Evolutionary conservation across 2,113 vertebrate genomes (phyloP).

Genomic region (Petrocephalus microphthalmus): DNA sequence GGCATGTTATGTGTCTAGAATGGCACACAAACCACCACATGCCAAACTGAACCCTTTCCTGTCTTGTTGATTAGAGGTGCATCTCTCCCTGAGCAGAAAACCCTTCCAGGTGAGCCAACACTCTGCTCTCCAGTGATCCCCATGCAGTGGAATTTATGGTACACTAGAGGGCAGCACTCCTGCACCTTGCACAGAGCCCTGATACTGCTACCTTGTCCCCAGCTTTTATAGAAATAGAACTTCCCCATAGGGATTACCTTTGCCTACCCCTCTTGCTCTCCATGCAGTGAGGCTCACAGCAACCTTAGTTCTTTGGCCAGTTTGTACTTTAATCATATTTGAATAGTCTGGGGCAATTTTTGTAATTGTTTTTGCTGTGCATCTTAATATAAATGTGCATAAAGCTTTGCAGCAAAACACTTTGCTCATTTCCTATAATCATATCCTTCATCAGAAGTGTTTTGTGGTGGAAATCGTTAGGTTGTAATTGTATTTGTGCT

Average conservation of each 20-base stretch:
- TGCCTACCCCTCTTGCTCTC: not conserved
- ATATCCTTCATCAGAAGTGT: not conserved
- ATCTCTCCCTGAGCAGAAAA: not conserved
- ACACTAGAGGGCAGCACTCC: not conserved
- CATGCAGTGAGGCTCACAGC: not conserved
- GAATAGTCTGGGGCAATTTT: not conserved
- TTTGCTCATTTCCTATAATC: not conserved
- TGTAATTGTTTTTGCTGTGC: not conserved
- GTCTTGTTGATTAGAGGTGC: not conserved
- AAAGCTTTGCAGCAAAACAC: not conserved
- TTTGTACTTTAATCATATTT: not conserved
- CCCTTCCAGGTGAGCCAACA: not conserved
- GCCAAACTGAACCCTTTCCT: not conserved
- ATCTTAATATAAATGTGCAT: not conserved
- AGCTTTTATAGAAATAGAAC: not conserved
- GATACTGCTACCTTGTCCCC: not conserved
- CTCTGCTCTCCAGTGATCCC: not conserved
- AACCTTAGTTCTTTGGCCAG: not conserved
- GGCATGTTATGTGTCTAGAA: not conserved
- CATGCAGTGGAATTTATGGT: not conserved
- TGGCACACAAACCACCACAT: not conserved
- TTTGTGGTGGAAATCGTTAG: not conserved
- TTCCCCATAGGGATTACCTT: too few species aligned
- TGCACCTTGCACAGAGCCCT: not conserved
- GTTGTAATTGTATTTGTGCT: not conserved